Conservation (phyloP, 1,140 invertebrate species). For the Dreissena rostriformis region DNA sequence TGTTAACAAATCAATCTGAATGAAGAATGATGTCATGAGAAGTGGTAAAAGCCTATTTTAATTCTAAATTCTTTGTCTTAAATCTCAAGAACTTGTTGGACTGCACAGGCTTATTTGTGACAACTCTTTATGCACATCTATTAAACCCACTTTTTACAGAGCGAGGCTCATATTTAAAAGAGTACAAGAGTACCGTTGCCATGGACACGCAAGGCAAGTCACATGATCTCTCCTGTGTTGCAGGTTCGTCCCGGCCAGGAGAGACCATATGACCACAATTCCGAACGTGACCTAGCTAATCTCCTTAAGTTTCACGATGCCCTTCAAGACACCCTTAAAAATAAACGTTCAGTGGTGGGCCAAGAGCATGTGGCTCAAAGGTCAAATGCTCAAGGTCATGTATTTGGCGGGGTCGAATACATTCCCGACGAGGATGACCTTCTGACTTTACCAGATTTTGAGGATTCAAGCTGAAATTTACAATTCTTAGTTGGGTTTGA, state of each 20-base stretch:
- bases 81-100: too few relatives aligned
- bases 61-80: too few relatives aligned
- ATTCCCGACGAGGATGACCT: constrained; percentile 3
- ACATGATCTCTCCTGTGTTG: constrained; percentile 55
- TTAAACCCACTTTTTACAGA: too few relatives aligned
- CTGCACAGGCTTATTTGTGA: too few relatives aligned
- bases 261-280: constrained; percentile 32
- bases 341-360: background rate
- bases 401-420: background rate
- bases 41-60: too few relatives aligned
- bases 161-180: too few relatives aligned
- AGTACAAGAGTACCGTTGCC: background rate
- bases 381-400: background rate
- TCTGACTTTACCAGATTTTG: background rate
- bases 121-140: too few relatives aligned
- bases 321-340: constrained; percentile 35
- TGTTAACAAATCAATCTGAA: too few relatives aligned
- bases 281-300: constrained; percentile 43
- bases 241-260: constrained; percentile 41
- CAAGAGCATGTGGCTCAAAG: background rate
- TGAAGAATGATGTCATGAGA: too few relatives aligned
- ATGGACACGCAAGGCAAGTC: constrained; percentile 7
- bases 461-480: background rate
- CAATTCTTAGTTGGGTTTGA: background rate
- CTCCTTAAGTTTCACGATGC: constrained; percentile 51